Evolutionary conservation across 1,140 invertebrate genomes (phyloP), one percentile per base, ranked within the genome.

Genomic region (Drosophila trapezifrons): DNA sequence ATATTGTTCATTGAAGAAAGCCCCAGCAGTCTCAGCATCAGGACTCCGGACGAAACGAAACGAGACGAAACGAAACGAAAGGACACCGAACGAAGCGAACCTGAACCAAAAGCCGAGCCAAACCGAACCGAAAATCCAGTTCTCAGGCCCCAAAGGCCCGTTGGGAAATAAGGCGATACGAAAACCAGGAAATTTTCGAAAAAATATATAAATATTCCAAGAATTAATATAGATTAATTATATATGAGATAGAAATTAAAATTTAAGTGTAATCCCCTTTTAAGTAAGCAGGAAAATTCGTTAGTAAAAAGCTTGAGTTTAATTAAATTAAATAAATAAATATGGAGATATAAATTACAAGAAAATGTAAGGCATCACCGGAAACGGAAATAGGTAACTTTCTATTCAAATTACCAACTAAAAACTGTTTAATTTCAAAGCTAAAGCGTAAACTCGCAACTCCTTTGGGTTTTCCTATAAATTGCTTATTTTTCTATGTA

Each of bases 1-100:
- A 71, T 55, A 72, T 27, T 65, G 79, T 87, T 82, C 83, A 87
- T 82, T 86, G 83, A 87, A 78, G 78, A 87, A 86, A 78, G 74
- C 75, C 47, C 67, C 73, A 57, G 66, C 65, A 69, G 69, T 69
- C 55, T 42, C 57, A 62, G 59, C 59, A 37, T 56, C 59, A 56
- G 54, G 54, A 56, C 54, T 56, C 54, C 22, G 52, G 32, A 22
- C 51, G 35, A 38, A 37, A 29, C 57, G 57, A 52, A 25, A 22
- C 49, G 17, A n/a, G 29, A 32, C 57, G 29, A 51, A 7, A 29
- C 57, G 27, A 29, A 25, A 46, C 27, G 40, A 59, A 40, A 32
- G 37, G 38, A 32, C 56, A 42, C 62, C 47, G 62, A 54, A 37
- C 63, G 54, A 63, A 49, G 35, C 64, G 64, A 65, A 43, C 32